Evolutionary conservation across 2,113 vertebrate genomes (phyloP), one percentile per base, ranked within the genome.

Genomic region (Hemichromis elongatus): DNA sequence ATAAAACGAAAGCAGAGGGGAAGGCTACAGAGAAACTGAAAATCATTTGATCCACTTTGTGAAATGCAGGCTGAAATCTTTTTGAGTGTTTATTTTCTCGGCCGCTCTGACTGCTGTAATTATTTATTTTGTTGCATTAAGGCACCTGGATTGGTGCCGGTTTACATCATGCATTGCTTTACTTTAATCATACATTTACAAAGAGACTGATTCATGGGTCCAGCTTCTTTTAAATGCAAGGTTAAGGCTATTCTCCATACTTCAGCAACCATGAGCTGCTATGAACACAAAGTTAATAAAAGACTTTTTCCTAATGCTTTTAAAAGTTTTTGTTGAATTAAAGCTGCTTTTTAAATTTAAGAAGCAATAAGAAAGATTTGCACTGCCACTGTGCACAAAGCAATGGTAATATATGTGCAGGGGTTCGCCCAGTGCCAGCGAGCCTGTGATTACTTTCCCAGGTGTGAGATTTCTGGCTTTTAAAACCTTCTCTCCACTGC

Each of bases 401-500:
- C 3, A 0, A 37, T 19, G 19, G 6, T 40, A 53, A 82, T 42
- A 45, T 21, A 30, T 54, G 56, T 86, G 77, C 21, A 80, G 83
- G 52, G 19, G 35, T 88, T 89, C 56, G 55, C 55, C 33, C 28
- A 88, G 85, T 9, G 35, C 52, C 52, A 63, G 19, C 0, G 24
- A 84, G 59, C 75, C 82, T 52, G 50, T 77, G 85, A 92, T 90
- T 59, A 75, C 81, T 89, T 90, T 89, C 42, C 73, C 81, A 87
- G 85, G 68, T 40, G 47, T 21, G 50, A 86, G 42, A 81, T 47
- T 77, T 85, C 30, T 14, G 4, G 40, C 57, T 73, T 68, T n/a
- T 18, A 50, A 85, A 85, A 81, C 53, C 47, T 77, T 89, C 61
- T 13, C 26, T 86, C 28, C n/a, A 35, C 33, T n/a, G 19, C 47